A percentile compares a stretch with the other conserved stretches of the same genome.
Evolutionary conservation across 2,113 vertebrate genomes (phyloP).

Genomic region (Oryzias curvinotus): DNA sequence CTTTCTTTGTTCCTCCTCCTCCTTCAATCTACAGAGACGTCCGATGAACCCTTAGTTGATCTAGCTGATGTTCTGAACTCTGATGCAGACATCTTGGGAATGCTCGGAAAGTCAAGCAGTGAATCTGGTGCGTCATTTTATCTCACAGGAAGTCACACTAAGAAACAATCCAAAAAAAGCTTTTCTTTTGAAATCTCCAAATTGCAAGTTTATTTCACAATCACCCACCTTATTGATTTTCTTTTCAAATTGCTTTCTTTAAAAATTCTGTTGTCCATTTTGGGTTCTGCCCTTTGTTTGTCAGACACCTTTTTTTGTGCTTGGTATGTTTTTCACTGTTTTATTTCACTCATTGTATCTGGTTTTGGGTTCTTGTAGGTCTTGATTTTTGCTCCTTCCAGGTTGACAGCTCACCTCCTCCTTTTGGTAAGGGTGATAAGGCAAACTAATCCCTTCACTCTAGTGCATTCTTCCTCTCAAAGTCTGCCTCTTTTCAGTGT

Average conservation of each 20-base stretch:
- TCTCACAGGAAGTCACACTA: conserved; percentile 51
- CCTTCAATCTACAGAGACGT: conserved; percentile 76
- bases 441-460: conserved; percentile 81
- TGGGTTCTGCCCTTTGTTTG: conserved; percentile 49
- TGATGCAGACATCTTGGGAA: conserved; percentile 96
- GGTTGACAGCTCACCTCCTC: conserved; percentile 95
- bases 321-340: conserved; percentile 70
- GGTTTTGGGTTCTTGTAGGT: conserved; percentile 99
- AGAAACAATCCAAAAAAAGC: conserved; percentile 6
- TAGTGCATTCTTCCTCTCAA: conserved; percentile 74
- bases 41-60: conserved; percentile 91
- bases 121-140: conserved; percentile 84
- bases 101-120: conserved; percentile 90
- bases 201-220: conserved; percentile 39
- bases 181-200: conserved; percentile 13
- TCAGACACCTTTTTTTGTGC: conserved; percentile 50
- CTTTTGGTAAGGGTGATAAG: conserved; percentile 96
- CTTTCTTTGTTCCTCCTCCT: conserved; percentile 40
- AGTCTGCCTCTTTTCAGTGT: conserved; percentile 50
- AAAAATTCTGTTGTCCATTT: conserved; percentile 40
- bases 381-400: conserved; percentile 99
- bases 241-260: conserved; percentile 44
- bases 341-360: conserved; percentile 92
- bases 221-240: conserved; percentile 27
- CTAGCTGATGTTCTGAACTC: conserved; percentile 94